A percentile compares a stretch with the other conserved stretches of the same genome.
These are phyloP conservation scores for Pteropus rufus DNA, from an alignment of 2,797 vertebrate species.

Conservation along the genomic window DNA sequence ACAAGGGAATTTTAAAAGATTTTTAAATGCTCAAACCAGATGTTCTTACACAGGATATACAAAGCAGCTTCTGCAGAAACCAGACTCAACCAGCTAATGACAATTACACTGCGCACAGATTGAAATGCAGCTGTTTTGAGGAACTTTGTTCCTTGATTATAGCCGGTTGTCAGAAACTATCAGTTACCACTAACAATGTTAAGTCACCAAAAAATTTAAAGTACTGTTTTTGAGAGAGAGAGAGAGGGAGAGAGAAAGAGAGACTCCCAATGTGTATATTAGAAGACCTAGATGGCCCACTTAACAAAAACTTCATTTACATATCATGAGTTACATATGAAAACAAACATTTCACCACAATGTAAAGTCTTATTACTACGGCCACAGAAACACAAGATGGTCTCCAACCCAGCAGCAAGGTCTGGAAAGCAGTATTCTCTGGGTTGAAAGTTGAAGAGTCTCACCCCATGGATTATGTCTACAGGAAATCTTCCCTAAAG, in stretches of 20 bases:
- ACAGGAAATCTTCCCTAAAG: background rate
- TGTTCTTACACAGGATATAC: constrained; percentile 36
- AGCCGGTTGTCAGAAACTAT: constrained; percentile 30
- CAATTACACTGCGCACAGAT: background rate
- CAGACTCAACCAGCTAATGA: constrained; percentile 43
- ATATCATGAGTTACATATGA: background rate
- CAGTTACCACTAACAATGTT: constrained; percentile 38
- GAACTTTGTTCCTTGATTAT: constrained; percentile 41
- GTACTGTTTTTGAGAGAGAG: background rate
- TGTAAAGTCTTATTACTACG: background rate
- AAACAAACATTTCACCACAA: constrained; percentile 33
- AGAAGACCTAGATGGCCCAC: background rate
- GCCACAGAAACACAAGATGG: background rate
- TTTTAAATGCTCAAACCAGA: constrained; percentile 65
- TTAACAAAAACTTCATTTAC: background rate
- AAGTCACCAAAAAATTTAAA: constrained; percentile 27
- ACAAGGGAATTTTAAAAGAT: constrained; percentile 54
- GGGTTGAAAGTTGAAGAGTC: background rate
- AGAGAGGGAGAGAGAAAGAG: no score
- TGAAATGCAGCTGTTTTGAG: constrained; percentile 58
- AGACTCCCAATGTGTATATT: background rate
- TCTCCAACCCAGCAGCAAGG: background rate
- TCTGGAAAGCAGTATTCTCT: background rate
- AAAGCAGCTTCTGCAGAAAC: constrained; percentile 55
- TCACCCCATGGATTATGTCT: background rate